phyloP scores from a whole-genome alignment of 2,113 vertebrate genomes.

The Anser cygnoides region DNA sequence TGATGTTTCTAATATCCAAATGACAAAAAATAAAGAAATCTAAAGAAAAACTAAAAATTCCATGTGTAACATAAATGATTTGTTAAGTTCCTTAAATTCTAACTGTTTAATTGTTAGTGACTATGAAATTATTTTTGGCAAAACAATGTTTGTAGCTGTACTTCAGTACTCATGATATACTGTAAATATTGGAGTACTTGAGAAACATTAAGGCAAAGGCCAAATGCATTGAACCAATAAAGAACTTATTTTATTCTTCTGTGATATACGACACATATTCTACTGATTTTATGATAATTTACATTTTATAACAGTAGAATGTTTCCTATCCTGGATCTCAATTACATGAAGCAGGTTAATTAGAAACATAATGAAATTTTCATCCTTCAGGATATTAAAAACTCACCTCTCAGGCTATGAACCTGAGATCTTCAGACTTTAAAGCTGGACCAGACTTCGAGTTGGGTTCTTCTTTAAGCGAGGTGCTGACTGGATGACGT shows the following conservation, averaged over 20 bases:
- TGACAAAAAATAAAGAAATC: not conserved
- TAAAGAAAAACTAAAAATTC: not conserved
- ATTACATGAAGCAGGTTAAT: not conserved
- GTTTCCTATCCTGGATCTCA: not conserved
- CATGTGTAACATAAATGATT: not conserved
- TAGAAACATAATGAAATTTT: not conserved
- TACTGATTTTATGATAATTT: not conserved
- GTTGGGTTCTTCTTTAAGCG: not conserved
- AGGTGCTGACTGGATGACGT: accelerated
- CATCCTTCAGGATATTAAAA: not conserved
- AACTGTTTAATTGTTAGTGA: not conserved
- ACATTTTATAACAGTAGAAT: not conserved
- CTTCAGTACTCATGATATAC: too few species aligned
- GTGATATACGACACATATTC: not conserved
- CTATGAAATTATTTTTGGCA: not conserved
- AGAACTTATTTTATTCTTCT: not conserved
- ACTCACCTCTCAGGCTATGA: not conserved
- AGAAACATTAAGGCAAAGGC: not conserved
- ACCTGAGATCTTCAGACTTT: not conserved
- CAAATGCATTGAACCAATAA: not conserved
- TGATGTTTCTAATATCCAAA: not conserved
- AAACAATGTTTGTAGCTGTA: not conserved
- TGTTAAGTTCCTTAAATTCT: not conserved
- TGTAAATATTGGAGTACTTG: not conserved
- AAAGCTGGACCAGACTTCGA: not conserved